Evolutionary conservation across 2,888 invertebrate genomes (phyloP), one percentile per base, ranked within the genome.

Genomic region (Morpho helenor): DNA sequence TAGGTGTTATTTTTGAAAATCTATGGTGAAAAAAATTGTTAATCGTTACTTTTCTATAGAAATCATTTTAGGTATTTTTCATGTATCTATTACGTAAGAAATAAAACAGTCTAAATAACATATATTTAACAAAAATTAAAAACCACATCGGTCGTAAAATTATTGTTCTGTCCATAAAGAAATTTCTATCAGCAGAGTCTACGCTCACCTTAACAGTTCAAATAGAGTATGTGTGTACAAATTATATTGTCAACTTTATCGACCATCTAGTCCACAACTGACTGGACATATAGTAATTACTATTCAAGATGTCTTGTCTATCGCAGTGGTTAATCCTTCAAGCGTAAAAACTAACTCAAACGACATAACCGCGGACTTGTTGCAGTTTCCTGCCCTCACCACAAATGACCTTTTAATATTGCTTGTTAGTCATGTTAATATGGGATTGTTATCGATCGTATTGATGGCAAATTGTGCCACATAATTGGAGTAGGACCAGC

Each of bases 361-460:
- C 83, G 76, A 55, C 57, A 63, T 62, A 67, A 86, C 86, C 87
- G 70, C 86, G 82, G 73, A 72, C 71, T 77, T 75, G 79, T 74
- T 79, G 75, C 67, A 74, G 81, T 79, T 86, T 87, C 87, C 87
- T 84, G 84, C 72, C 74, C 59, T 70, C 72, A 83, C 88, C 88
- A 70, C 89, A 85, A 86, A 86, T 77, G 76, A 79, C 80, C 82
- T 84, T 82, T 87, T 82, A 82, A 81, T 83, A 77, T 72, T 70
- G 70, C 75, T 77, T 67, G 77, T 83, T 79, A 76, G 72, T 65
- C 70, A 78, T 80, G 76, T 75, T 81, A 81, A 84, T 84, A 76
- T 73, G 76, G 75, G 76, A 56, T 54, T 57, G 78, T 80, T 80
- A 77, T 66, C 65, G 62, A 70, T 49, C 51, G 40, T 50, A 61